Evolutionary conservation across 2,888 invertebrate genomes (phyloP), one percentile per base, ranked within the genome.

Genomic region (Philaethria dido): DNA sequence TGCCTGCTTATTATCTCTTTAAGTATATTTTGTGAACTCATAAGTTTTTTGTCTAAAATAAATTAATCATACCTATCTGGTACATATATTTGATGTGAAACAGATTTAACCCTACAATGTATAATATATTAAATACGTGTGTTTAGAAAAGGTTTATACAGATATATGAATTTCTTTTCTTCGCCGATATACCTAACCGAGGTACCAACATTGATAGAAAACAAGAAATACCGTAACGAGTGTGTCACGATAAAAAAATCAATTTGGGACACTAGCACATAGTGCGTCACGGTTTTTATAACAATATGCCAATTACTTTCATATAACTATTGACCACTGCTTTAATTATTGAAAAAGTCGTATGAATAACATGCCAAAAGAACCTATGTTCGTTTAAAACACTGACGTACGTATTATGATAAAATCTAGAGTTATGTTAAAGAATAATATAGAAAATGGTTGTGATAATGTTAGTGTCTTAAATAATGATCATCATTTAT

Each of bases 201-300:
- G 16, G 25, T 18, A 54, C n/a, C 33, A 22, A 42, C 20, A 44
- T 33, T n/a, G 16, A 50, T 61, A 64, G 81, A 78, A 78, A 72
- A 79, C 80, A 76, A 16, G 29, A 52, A 81, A 84, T 83, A 86
- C 84, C 83, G 87, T 82, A 84, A 81, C 74, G 73, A 78, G 73
- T 75, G 78, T 77, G 79, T 81, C 75, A 80, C 78, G 77, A 80
- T 75, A 75, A 76, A 75, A 73, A 71, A 36, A 33, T 69, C 69
- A 74, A 84, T 81, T 80, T 81, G 77, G 81, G 79, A 80, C 82
- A 84, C 69, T 64, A 72, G 66, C 69, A 72, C 73, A 72, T 64
- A 72, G 64, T 70, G 68, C 68, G 70, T 69, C 65, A 67, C 59
- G 64, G 64, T 64, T 57, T 66, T 71, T 60, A 66, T 68, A 48